Percentiles rank a stretch among this genome's conserved stretches.
phyloP scores from a whole-genome alignment of 2,888 invertebrate species.

The Dorcus hopei region DNA sequence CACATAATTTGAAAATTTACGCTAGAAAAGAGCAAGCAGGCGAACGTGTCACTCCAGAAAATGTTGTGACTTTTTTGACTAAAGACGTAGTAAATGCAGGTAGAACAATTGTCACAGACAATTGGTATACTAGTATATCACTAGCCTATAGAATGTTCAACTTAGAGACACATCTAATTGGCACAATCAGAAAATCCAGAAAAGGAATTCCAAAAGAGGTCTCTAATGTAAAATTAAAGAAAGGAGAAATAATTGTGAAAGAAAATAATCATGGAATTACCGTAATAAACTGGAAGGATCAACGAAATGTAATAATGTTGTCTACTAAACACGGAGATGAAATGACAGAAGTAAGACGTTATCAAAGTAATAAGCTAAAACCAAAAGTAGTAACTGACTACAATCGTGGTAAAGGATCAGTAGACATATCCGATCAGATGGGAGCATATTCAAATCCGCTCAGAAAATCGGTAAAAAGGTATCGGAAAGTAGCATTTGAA shows the following conservation, averaged over 20 bases:
- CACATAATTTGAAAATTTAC: slow-evolving; percentile 1
- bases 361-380: neutral
- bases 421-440: slow-evolving; percentile 15
- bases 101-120: slow-evolving; percentile 15
- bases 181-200: neutral
- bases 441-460: slow-evolving; percentile 13
- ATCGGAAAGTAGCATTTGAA: slow-evolving; percentile 15
- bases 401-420: slow-evolving; percentile 10
- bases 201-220: neutral
- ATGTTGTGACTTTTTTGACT: neutral
- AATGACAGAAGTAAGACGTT: neutral
- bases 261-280: slow-evolving; percentile 2
- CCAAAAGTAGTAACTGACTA: slow-evolving; percentile 15
- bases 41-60: too few species aligned
- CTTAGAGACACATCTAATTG: neutral
- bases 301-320: neutral
- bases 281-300: too few species aligned
- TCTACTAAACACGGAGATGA: neutral
- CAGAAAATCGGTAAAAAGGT: slow-evolving; percentile 11
- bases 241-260: slow-evolving; percentile 1
- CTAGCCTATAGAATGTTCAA: neutral
- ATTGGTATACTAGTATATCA: slow-evolving; percentile 21
- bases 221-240: neutral
- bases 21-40: neutral
- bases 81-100: slow-evolving; percentile 1